phyloP scores from a whole-genome alignment of 2,797 vertebrate genomes.

The Cheirogaleus major region DNA sequence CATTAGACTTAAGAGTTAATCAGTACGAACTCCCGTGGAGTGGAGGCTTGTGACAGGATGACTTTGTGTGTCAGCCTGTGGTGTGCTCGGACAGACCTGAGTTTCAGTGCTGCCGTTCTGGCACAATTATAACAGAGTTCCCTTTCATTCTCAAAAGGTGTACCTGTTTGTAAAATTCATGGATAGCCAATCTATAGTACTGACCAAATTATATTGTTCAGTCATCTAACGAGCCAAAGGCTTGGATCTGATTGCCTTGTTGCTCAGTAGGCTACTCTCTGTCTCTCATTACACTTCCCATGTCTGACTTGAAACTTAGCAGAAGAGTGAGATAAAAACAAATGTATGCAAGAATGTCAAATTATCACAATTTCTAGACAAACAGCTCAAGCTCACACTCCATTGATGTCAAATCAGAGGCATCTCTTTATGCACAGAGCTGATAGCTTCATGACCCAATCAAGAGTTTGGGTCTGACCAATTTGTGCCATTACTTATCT shows the following conservation, averaged over 20 bases:
- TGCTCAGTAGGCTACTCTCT: background rate
- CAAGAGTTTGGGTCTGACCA: background rate
- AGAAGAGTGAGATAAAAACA: background rate
- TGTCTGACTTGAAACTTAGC: background rate
- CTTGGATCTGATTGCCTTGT: background rate
- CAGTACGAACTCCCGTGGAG: background rate
- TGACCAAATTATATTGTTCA: background rate
- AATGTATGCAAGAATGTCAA: background rate
- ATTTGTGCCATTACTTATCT: background rate
- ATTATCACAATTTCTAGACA: background rate
- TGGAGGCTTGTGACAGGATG: background rate
- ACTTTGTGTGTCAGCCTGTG: background rate
- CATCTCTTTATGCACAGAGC: background rate
- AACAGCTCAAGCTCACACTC: background rate
- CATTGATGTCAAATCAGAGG: background rate
- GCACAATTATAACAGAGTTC: background rate
- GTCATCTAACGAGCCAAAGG: background rate
- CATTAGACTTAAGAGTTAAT: background rate
- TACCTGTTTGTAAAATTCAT: background rate
- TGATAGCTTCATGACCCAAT: background rate
- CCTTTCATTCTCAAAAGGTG: background rate
- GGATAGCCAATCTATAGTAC: background rate
- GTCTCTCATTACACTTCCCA: background rate
- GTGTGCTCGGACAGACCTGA: background rate
- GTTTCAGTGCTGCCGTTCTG: background rate